Evolutionary conservation across 2,113 vertebrate species (phyloP), one percentile per base, ranked within the genome.

Genomic region (Chamaea fasciata): DNA sequence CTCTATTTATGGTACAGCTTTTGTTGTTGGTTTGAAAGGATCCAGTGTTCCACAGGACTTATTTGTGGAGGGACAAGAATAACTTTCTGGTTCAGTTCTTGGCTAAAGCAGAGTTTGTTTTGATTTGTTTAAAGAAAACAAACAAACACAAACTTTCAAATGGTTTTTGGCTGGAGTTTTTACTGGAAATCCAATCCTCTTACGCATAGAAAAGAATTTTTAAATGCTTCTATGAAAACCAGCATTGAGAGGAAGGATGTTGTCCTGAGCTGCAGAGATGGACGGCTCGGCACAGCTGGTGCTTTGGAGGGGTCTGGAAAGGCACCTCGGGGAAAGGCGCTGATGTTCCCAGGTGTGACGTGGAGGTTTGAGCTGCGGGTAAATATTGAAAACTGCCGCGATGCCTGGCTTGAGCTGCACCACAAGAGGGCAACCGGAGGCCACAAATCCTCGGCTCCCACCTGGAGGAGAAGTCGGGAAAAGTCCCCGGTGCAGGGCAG

Each of bases 401-500:
- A 0, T 20, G 28, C 13, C 33, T 23, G 67, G 0, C 9, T 39
- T 4, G 71, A 74, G 64, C 76, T 49, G 73, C 12, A 20, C 95
- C 96, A 80, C 94, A 8, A 94, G 96, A 91, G 92, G 96, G 95
- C 95, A 93, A 90, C 27, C 50, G 7, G 22, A 52, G 88, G 94
- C 96, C 85, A 10, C 70, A 8, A 37, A 93, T 96, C 10, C 33
- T 41, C 68, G 13, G n/a, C 67, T 83, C 4, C 0, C 0, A 30
- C 18, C 60, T 4, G 28, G 64, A 69, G 73, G 12, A 6, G 80
- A 12, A 73, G 50, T 2, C 47, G 85, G 67, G 2, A 50, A 71
- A 50, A 3, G 8, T 0, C 15, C 60, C 28, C 24, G 53, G 64
- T 7, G 39, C 31, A 1, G 69, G 79, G 46, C 50, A 30, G 64